These are phyloP conservation scores for Drosophila prolongata DNA, from an alignment of 2,888 invertebrate species.

Conservation along the genomic window DNA sequence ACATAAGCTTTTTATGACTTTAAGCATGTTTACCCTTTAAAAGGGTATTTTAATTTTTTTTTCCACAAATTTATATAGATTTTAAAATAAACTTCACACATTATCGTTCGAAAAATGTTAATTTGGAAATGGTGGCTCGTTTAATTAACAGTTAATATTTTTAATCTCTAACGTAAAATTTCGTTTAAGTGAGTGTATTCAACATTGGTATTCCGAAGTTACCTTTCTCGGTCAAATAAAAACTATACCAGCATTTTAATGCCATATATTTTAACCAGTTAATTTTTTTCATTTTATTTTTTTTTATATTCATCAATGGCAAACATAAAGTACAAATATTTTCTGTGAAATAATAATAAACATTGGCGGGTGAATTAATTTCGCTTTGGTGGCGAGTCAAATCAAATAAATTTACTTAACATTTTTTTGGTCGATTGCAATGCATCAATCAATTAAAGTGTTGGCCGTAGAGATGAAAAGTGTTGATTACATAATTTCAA, in stretches of 20 bases:
- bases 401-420: slow-evolving; percentile 42
- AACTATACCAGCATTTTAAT: background rate
- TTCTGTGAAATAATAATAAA: slow-evolving; percentile 12
- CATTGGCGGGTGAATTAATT: slow-evolving; percentile 38
- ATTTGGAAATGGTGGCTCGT: no score
- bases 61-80: background rate
- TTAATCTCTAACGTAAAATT: no score
- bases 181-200: background rate
- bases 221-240: background rate
- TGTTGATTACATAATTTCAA: background rate
- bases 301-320: background rate
- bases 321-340: slow-evolving; percentile 25
- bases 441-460: slow-evolving; percentile 50
- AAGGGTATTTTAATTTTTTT: background rate
- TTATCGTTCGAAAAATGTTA: no score
- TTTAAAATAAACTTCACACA: no score
- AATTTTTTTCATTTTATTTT: background rate
- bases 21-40: background rate
- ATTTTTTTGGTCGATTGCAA: slow-evolving; percentile 6
- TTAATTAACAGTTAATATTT: no score
- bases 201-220: background rate
- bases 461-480: background rate
- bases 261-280: background rate
- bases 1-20: background rate
- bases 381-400: slow-evolving; percentile 30